Evolutionary conservation across 2,797 vertebrate species (phyloP).

Genomic region (Merluccius polli): DNA sequence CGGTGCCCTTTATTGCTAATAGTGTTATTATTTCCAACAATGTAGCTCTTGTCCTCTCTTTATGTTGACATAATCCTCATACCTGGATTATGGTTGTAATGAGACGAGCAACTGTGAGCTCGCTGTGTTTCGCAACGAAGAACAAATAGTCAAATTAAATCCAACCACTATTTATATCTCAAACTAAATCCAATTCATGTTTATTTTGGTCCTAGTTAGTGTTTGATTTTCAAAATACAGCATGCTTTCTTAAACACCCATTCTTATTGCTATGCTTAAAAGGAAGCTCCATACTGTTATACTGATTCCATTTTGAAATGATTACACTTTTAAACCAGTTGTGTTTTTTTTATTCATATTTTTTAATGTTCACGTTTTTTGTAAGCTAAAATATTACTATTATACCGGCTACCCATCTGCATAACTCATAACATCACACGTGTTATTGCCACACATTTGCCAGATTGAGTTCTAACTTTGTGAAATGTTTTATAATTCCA

Average conservation of each 20-base stretch:
- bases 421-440: slow-evolving; percentile 41
- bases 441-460: slow-evolving; percentile 46
- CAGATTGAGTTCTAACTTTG: slow-evolving; percentile 38
- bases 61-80: slow-evolving; percentile 49
- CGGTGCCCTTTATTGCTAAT: slow-evolving; percentile 23
- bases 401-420: not conserved
- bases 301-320: not conserved
- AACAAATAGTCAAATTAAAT: not conserved
- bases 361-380: not conserved
- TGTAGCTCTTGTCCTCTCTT: slow-evolving; percentile 45
- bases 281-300: not conserved
- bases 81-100: slow-evolving; percentile 55
- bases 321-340: not conserved
- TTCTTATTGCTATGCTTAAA: not conserved
- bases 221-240: not conserved
- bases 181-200: not conserved
- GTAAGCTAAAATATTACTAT: not conserved
- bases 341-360: too few relatives aligned
- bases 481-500: slow-evolving; percentile 63
- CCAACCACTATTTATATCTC: not conserved
- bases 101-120: slow-evolving; percentile 45
- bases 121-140: slow-evolving; percentile 18
- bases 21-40: slow-evolving; percentile 58
- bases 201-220: not conserved
- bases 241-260: not conserved